Evolutionary conservation across 2,113 vertebrate genomes (phyloP).

Genomic region (Nesoenas mayeri): DNA sequence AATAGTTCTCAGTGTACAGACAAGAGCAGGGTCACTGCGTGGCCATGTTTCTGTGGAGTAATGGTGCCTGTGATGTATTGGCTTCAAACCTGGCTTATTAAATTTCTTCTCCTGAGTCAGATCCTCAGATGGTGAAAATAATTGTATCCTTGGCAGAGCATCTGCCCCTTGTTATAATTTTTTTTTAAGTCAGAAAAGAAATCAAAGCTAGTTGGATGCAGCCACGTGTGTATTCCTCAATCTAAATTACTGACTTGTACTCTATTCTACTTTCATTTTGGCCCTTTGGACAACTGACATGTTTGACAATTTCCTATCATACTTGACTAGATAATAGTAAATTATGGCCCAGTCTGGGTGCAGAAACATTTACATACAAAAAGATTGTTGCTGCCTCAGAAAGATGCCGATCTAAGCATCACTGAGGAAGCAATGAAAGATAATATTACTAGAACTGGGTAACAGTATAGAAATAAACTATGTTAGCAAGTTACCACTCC

Average conservation of each 20-base stretch:
- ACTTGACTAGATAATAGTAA: not conserved
- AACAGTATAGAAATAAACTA: not conserved
- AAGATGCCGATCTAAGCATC: not conserved
- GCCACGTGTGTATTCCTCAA: not conserved
- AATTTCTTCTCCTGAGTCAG: not conserved
- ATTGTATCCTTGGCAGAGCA: not conserved
- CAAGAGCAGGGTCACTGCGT: not conserved
- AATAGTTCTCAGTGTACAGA: not conserved
- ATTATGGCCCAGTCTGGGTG: not conserved
- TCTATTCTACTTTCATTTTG: not conserved
- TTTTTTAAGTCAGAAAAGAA: not conserved
- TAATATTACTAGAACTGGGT: not conserved
- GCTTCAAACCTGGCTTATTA: slow-evolving; percentile 10
- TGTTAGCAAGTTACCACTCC: not conserved
- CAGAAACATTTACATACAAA: accelerated
- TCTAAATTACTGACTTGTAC: not conserved
- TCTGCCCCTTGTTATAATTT: not conserved
- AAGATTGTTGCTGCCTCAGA: not conserved
- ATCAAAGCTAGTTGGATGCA: not conserved
- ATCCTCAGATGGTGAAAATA: not conserved
- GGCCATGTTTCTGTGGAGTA: not conserved
- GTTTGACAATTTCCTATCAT: not conserved
- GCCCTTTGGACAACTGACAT: not conserved
- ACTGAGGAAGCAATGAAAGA: not conserved
- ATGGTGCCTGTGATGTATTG: not conserved